Conservation (phyloP, 2,888 invertebrate genomes). For the Lasioglossum figueresi region DNA sequence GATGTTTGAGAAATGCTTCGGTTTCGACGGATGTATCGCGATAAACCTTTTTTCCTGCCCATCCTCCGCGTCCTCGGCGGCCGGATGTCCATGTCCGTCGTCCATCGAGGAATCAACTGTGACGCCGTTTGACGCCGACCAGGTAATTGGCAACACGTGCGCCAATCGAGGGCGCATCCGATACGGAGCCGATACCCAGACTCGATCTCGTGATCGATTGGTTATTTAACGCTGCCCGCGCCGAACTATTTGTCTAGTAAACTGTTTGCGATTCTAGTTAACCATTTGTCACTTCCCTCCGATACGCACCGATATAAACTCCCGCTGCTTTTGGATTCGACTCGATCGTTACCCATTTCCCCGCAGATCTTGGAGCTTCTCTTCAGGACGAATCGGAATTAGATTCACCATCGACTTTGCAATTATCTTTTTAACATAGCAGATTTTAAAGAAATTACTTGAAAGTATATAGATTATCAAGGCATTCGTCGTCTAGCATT, state of each 20-base stretch:
- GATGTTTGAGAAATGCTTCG: not conserved
- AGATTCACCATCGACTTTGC: not conserved
- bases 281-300: constrained; percentile 38
- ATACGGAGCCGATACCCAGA: constrained; percentile 8
- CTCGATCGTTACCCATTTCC: not conserved
- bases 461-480: not conserved
- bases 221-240: constrained; percentile 53
- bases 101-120: constrained; percentile 33
- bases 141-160: constrained; percentile 47
- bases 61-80: not conserved
- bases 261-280: constrained; percentile 51
- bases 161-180: constrained; percentile 7
- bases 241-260: constrained; percentile 49
- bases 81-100: not conserved
- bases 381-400: not conserved
- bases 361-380: not conserved
- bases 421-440: not conserved
- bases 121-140: constrained; percentile 36
- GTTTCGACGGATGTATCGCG: constrained; percentile 25
- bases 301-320: not conserved
- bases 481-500: not conserved
- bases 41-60: constrained; percentile 20
- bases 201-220: constrained; percentile 44
- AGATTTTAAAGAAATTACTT: not conserved
- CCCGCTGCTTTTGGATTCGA: too few species aligned